A percentile compares a stretch with the other conserved stretches of the same genome.
These are phyloP conservation scores for Zonotrichia albicollis DNA, from an alignment of 2,797 vertebrate species.

Conservation along the genomic window DNA sequence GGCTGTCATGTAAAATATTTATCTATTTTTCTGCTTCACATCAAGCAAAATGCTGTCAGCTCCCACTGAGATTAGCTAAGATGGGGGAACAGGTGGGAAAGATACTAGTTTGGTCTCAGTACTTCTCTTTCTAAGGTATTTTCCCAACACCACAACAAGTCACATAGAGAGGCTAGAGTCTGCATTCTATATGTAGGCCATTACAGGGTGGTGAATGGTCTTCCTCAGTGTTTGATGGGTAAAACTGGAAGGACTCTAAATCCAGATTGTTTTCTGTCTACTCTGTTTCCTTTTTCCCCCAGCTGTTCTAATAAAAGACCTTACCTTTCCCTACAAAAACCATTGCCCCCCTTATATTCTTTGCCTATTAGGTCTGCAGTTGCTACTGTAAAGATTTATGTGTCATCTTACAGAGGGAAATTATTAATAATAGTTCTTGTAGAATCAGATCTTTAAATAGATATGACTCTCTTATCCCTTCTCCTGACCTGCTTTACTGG, in stretches of 20 bases:
- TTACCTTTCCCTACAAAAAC: background rate
- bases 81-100: background rate
- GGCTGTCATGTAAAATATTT: background rate
- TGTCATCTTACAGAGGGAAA: background rate
- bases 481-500: conserved; percentile 34
- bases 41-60: background rate
- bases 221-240: background rate
- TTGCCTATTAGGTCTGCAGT: background rate
- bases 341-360: background rate
- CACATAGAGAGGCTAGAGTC: background rate
- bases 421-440: conserved; percentile 17
- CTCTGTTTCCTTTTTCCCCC: background rate
- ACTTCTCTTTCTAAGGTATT: background rate
- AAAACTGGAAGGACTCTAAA: background rate
- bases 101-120: background rate
- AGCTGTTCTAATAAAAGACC: background rate
- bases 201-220: background rate
- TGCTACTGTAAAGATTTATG: background rate
- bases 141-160: background rate
- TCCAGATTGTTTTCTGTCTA: background rate
- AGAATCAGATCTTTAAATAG: conserved; percentile 31
- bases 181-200: background rate
- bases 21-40: background rate
- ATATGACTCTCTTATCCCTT: background rate
- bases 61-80: background rate